phyloP scores from a whole-genome alignment of 1,140 invertebrate genomes.

The Onthophagus taurus region DNA sequence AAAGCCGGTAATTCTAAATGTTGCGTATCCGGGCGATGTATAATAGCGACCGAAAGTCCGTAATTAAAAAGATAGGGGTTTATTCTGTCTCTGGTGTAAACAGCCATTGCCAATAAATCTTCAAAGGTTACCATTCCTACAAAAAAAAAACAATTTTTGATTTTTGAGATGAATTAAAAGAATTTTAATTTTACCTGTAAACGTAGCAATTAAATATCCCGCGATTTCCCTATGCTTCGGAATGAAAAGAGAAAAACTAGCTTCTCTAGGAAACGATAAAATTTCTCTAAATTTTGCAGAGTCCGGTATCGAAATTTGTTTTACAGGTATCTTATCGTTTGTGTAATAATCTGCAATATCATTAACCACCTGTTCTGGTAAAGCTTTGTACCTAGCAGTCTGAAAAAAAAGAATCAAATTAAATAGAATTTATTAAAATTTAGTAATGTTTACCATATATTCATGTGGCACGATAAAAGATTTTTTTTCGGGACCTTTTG shows the following conservation, averaged over 20 bases:
- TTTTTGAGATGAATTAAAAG: neutral
- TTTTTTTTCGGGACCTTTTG: constrained; percentile 47
- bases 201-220: constrained; percentile 59
- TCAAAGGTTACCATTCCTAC: constrained; percentile 59
- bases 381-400: constrained; percentile 52
- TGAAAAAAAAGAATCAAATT: constrained; percentile 27
- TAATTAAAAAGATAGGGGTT: constrained; percentile 74
- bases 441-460: constrained; percentile 28
- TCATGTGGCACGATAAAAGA: constrained; percentile 50
- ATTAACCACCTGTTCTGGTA: constrained; percentile 43
- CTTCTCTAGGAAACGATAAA: constrained; percentile 53
- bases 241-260: constrained; percentile 67
- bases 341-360: constrained; percentile 51
- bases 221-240: constrained; percentile 60
- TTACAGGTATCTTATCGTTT: constrained; percentile 46
- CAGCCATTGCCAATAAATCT: constrained; percentile 58
- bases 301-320: constrained; percentile 58
- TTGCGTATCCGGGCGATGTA: constrained; percentile 67
- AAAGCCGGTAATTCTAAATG: constrained; percentile 59
- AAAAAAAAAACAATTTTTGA: constrained; percentile 43
- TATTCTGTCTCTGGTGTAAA: constrained; percentile 61
- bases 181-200: constrained; percentile 44
- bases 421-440: constrained; percentile 6
- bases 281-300: constrained; percentile 53
- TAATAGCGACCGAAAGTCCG: constrained; percentile 59